A percentile compares a stretch with the other conserved stretches of the same genome.
These are phyloP conservation scores for Agraylea sexmaculata DNA, from an alignment of 1,140 invertebrate genomes.

Conservation along the genomic window DNA sequence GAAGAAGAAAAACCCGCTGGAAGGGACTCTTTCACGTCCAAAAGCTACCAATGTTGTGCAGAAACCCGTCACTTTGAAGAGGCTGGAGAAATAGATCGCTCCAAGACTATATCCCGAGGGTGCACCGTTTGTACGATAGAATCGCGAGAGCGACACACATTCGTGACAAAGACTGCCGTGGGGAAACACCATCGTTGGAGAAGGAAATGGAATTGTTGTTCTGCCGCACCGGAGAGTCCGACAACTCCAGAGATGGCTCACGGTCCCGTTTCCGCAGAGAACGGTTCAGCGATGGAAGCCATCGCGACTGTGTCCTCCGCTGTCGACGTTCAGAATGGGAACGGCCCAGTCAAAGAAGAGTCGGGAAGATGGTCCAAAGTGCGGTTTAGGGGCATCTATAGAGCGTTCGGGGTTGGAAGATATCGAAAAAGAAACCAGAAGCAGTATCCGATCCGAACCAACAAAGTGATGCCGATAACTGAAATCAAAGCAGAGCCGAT, in stretches of 20 bases:
- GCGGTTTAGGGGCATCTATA: slow-evolving; percentile 29
- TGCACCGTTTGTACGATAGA: slow-evolving; percentile 27
- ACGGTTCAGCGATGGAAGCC: slow-evolving; percentile 21
- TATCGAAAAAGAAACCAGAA: slow-evolving; percentile 18
- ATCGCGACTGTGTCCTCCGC: slow-evolving; percentile 21
- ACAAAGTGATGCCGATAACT: slow-evolving; percentile 28
- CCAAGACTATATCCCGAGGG: slow-evolving; percentile 27
- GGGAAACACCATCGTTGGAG: slow-evolving; percentile 34
- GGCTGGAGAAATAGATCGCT: slow-evolving; percentile 14
- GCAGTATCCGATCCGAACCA: slow-evolving; percentile 23
- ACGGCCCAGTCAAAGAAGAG: background rate
- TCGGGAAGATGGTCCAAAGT: slow-evolving; percentile 27
- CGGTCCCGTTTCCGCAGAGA: slow-evolving; percentile 9
- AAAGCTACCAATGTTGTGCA: slow-evolving; percentile 20
- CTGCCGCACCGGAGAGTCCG: slow-evolving; percentile 42
- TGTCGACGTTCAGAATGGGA: slow-evolving; percentile 4
- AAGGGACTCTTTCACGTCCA: slow-evolving; percentile 21
- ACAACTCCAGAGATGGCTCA: slow-evolving; percentile 30
- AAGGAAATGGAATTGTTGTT: slow-evolving; percentile 44
- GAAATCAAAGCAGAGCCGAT: slow-evolving; percentile 19
- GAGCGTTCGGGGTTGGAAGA: slow-evolving; percentile 21
- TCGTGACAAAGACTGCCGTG: slow-evolving; percentile 25
- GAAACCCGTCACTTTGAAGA: slow-evolving; percentile 15
- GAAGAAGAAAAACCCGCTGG: slow-evolving; percentile 26
- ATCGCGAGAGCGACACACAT: slow-evolving; percentile 18